Base-by-base conservation (phyloP, 2,888 invertebrate genomes). In the Meta bourneti region DNA sequence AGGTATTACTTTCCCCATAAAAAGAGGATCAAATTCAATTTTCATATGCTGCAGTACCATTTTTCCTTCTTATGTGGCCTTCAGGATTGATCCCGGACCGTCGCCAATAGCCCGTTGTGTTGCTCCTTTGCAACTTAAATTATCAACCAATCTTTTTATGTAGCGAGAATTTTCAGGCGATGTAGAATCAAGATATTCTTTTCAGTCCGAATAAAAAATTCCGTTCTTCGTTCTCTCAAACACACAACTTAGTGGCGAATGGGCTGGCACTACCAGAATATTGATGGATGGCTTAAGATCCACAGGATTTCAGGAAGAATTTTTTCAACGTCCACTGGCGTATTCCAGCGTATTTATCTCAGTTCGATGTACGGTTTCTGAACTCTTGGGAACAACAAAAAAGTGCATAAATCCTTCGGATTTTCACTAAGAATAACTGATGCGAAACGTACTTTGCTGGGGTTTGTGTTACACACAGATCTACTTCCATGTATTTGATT, bases 371-470 rank as follows among this genome's bases (percentile, higher is more conserved):
- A 51, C 78, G 51, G 52, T 78, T 78, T 54, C 51, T 54, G 52
- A 78, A 52, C 78, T 20, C 20, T 16, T 6, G 54, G 78, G 78
- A 52, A n/a, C 11, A 52, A 54, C 52, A 52, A 52, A 54, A 61
- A 78, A 78, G 52, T 78, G 9, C 52, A 78, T 78, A 78, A 78
- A 78, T 54, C 78, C 51, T n/a, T 78, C 20, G 52, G 52, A 52
- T 52, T 52, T 20, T n/a, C 51, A 51, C 78, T 52, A 52, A 52
- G 52, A 78, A 78, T 78, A 78, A 78, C 78, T 78, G 51, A 52
- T 78, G 52, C 19, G 48, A 75, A 34, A 34, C n/a, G 52, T 19
- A 52, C 78, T 19, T 52, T 54, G 61, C 13, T 61, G 7, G 61
- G 61, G 61, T 61, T 61, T 11, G 61, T 61, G 61, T 61, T 61